Conservation (phyloP, 2,113 vertebrate genomes). For the Thalassoma bifasciatum region DNA sequence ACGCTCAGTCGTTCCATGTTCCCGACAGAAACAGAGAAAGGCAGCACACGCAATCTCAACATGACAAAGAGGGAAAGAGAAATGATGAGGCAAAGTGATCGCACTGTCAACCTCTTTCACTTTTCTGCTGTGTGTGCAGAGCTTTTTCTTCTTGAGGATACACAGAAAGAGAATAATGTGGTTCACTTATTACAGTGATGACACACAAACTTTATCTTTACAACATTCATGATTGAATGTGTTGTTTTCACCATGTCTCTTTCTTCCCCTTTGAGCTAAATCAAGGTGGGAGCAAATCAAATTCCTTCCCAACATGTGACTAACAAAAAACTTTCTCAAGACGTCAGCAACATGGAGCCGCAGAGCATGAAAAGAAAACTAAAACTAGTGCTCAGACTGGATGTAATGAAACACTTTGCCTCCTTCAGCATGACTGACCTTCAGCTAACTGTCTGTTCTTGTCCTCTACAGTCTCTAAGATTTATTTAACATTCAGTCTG, state of each 20-base stretch:
- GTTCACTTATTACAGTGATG: too few species aligned
- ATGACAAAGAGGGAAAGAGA: neutral
- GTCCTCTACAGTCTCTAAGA: too few species aligned
- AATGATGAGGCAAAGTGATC: neutral
- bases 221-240: too few species aligned
- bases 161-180: neutral
- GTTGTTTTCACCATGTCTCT: too few species aligned
- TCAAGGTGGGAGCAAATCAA: too few species aligned
- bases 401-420: neutral
- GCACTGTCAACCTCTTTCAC: neutral
- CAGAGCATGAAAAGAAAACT: conserved; percentile 6
- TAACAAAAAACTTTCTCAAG: neutral
- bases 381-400: conserved; percentile 36
- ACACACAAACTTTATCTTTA: too few species aligned
- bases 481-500: neutral
- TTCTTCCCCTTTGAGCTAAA: too few species aligned
- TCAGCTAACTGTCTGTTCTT: neutral
- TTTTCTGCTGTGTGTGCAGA: neutral
- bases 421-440: neutral
- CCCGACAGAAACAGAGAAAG: conserved; percentile 22
- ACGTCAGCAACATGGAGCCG: conserved; percentile 2
- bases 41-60: conserved; percentile 1
- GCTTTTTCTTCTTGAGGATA: neutral
- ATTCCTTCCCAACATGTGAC: too few species aligned
- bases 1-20: conserved; percentile 18